A percentile compares a stretch with the other conserved stretches of the same genome.
Evolutionary conservation across 1,140 invertebrate species (phyloP).

Genomic region (Camponotus vicinus): DNA sequence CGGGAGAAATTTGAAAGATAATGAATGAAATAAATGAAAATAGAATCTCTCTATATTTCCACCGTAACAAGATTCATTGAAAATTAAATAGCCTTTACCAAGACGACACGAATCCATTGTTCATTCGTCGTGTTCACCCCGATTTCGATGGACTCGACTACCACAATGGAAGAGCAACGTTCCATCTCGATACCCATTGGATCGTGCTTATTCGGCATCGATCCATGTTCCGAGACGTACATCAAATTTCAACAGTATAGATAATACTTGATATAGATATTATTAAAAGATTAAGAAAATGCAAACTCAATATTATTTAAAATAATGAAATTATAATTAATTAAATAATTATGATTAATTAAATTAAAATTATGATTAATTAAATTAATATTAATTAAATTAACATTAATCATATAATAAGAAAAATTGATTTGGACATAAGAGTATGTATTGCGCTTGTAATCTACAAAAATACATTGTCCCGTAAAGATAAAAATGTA

Average conservation of each 20-base stretch:
- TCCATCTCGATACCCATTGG: constrained; percentile 69
- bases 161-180: constrained; percentile 47
- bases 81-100: background rate
- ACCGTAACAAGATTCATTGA: background rate
- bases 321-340: no score
- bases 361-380: no score
- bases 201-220: constrained; percentile 44
- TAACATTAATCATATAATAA: no score
- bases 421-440: background rate
- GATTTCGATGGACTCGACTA: constrained; percentile 24
- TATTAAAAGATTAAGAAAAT: background rate
- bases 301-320: background rate
- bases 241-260: constrained; percentile 10
- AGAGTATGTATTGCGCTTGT: background rate
- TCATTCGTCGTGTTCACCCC: constrained; percentile 24
- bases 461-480: background rate
- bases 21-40: background rate
- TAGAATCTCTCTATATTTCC: background rate
- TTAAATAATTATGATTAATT: no score
- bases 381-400: no score
- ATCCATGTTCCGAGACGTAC: constrained; percentile 67
- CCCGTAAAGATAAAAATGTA: background rate
- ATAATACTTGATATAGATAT: background rate
- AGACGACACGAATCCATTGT: constrained; percentile 19
- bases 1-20: constrained; percentile 1